Percentiles rank a stretch among this genome's conserved stretches.
These are phyloP conservation scores for Epinephelus coioides DNA, from an alignment of 2,797 vertebrate species.

Conservation along the genomic window DNA sequence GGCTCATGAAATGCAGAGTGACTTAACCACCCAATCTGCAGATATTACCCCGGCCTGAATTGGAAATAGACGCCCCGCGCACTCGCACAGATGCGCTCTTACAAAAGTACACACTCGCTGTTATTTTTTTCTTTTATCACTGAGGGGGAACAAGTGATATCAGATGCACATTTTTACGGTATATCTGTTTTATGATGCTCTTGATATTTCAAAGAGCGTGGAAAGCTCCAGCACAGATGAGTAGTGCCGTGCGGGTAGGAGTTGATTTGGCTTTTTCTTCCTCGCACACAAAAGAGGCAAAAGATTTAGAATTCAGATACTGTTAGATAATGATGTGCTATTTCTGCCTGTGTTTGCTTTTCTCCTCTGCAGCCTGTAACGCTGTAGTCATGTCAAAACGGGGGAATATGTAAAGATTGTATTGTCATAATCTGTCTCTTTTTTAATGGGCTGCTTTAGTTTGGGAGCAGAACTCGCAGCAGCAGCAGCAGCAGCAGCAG, in stretches of 20 bases:
- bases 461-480: constrained; percentile 37
- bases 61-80: constrained; percentile 65
- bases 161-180: constrained; percentile 58
- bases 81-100: constrained; percentile 42
- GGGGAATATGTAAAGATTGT: constrained; percentile 42
- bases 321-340: constrained; percentile 52
- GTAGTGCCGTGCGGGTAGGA: constrained; percentile 11
- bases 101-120: constrained; percentile 50
- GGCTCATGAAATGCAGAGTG: constrained; percentile 84
- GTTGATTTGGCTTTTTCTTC: constrained; percentile 24
- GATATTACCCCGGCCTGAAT: constrained; percentile 72
- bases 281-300: constrained; percentile 14
- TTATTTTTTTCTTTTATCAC: constrained; percentile 48
- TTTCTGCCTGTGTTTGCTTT: constrained; percentile 15
- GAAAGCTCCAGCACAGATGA: constrained; percentile 34
- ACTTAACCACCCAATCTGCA: constrained; percentile 83
- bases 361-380: constrained; percentile 32
- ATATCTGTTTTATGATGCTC: constrained; percentile 43
- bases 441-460: constrained; percentile 52
- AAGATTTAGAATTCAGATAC: constrained; percentile 34
- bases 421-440: constrained; percentile 48
- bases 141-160: constrained; percentile 55
- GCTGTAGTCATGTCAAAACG: constrained; percentile 16
- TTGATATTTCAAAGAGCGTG: constrained; percentile 38
- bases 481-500: constrained; percentile 31